Evolutionary conservation across 2,797 vertebrate species (phyloP), one percentile per base, ranked within the genome.

Genomic region (Premnoplex brunnescens): DNA sequence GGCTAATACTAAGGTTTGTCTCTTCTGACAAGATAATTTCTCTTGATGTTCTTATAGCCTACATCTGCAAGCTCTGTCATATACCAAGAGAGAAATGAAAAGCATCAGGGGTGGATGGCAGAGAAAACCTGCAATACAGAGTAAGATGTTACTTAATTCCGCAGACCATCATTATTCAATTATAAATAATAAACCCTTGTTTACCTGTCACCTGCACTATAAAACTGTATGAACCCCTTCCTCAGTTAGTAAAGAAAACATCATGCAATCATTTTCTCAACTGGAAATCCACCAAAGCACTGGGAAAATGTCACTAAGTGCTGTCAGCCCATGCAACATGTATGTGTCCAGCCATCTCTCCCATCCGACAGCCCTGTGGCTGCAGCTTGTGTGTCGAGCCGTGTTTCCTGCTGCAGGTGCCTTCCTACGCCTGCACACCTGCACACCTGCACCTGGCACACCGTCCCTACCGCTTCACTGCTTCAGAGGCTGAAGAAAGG

Each of bases 361-460:
- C 4, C 75, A 23, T 7, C 60, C 5, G 22, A 41, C 46, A 36
- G 74, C 2, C 51, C 28, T 2, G 22, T 6, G 21, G 11, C 0
- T 18, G 0, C 16, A 34, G 16, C 30, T 39, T 12, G 15, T 0
- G 37, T 1, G 15, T 34, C 0, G 9, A 37, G 26, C 21, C 19
- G 19, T 0, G 9, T 2, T 22, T 1, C 17, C 27, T 32, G 63
- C 58, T 18, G 43, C 0, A 39, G 46, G 17, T 14, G 14, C 49
- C 49, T 41, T 41, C 69, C 76, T 15, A 49, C 39, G 16, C 10
- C 30, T 8, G 62, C 9, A 49, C 71, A 28, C 76, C 85, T 7
- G 22, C 56, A 30, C 10, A 28, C 76, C 85, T 7, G 22, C 56
- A 30, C 10, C 86, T 20, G 41, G 12, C 68, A 67, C 68, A 11